Conservation (phyloP, 2,888 invertebrate species). For the Hirtodrosophila alboralis region DNA sequence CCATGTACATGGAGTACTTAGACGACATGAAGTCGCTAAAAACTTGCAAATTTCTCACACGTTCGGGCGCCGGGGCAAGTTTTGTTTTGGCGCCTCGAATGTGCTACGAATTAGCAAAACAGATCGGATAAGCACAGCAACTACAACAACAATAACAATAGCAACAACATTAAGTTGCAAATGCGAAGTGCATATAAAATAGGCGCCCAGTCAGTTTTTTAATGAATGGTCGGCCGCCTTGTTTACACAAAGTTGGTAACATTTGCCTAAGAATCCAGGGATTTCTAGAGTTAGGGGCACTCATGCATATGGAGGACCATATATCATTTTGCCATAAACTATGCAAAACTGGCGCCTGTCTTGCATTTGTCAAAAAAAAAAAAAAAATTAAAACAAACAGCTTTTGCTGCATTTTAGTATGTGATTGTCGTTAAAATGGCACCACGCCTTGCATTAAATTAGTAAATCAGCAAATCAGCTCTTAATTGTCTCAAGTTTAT, state of each 20-base stretch:
- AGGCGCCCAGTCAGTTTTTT: slow-evolving; percentile 65
- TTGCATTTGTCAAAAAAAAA: slow-evolving; percentile 62
- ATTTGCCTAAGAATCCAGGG: slow-evolving; percentile 9
- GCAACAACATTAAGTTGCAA: slow-evolving; percentile 29
- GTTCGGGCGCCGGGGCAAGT: slow-evolving; percentile 54
- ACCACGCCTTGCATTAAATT: slow-evolving; percentile 58
- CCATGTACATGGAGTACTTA: slow-evolving; percentile 14
- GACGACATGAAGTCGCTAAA: slow-evolving; percentile 19
- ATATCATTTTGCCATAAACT: slow-evolving; percentile 56
- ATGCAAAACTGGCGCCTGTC: slow-evolving; percentile 50
- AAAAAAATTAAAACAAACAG: too few species aligned
- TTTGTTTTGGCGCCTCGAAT: slow-evolving; percentile 76
- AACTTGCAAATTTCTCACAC: slow-evolving; percentile 61
- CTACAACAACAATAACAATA: slow-evolving; percentile 16
- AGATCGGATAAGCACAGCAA: slow-evolving; percentile 79
- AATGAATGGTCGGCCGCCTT: slow-evolving; percentile 64
- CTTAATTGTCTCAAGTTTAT: slow-evolving; percentile 49
- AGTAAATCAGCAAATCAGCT: slow-evolving; percentile 43
- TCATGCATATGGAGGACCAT: slow-evolving; percentile 53
- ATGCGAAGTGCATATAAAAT: slow-evolving; percentile 61
- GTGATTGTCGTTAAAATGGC: slow-evolving; percentile 55
- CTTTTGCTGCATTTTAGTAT: slow-evolving; percentile 8
- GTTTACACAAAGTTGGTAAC: slow-evolving; percentile 6
- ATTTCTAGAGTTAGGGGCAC: neutral
- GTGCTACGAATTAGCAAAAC: slow-evolving; percentile 79